Evolutionary conservation across 2,797 vertebrate genomes (phyloP).

Genomic region (Clarias platycephalus): DNA sequence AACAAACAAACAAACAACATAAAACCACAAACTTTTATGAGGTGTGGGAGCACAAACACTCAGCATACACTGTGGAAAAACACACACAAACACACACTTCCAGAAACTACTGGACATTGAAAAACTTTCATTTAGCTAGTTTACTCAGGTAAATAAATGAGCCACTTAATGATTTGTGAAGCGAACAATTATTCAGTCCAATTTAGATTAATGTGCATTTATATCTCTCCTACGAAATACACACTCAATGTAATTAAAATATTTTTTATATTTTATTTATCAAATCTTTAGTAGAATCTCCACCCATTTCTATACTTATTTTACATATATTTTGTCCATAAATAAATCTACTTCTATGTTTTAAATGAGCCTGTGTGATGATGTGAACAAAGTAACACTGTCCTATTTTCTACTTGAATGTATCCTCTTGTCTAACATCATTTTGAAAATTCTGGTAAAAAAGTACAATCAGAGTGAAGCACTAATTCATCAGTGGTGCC

Average conservation of each 20-base stretch:
- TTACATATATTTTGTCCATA: not conserved
- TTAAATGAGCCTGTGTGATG: not conserved
- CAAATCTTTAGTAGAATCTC: not conserved
- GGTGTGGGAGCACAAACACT: not conserved
- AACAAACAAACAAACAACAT: not conserved
- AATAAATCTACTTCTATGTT: not conserved
- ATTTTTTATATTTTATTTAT: too few species aligned
- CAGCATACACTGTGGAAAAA: not conserved
- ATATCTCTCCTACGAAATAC: not conserved
- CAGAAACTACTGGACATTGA: not conserved
- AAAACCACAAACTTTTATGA: not conserved
- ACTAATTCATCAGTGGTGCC: slow-evolving; percentile 49
- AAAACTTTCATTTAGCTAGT: not conserved
- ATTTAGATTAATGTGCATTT: not conserved
- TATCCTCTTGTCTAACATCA: not conserved
- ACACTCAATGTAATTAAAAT: not conserved
- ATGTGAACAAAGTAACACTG: not conserved
- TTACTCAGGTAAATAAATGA: not conserved
- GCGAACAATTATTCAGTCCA: not conserved
- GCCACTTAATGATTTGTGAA: not conserved
- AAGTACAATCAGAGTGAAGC: slow-evolving; percentile 20
- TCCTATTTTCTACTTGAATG: not conserved
- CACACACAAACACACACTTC: not conserved
- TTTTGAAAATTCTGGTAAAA: not conserved
- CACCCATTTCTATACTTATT: not conserved